Evolutionary conservation across 2,113 vertebrate genomes (phyloP).

Genomic region (Lampris incognitus): DNA sequence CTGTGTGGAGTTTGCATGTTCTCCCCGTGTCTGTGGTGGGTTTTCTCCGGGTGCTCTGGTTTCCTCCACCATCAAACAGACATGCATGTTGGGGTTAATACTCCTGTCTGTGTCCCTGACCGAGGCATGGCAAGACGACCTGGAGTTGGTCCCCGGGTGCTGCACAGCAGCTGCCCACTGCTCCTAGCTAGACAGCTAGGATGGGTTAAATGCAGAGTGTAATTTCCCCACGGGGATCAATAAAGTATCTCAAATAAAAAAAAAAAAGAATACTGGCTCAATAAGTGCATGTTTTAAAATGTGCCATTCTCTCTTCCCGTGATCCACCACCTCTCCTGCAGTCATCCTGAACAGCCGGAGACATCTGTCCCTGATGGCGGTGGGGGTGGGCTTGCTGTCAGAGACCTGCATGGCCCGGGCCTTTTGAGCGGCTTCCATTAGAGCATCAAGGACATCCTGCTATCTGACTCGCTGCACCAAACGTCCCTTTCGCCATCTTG

Average conservation of each 20-base stretch:
- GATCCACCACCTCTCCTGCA: conserved; percentile 64
- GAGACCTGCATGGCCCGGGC: conserved; percentile 84
- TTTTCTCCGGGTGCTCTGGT: too few species aligned
- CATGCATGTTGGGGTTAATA: too few species aligned
- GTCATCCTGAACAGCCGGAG: conserved; percentile 91
- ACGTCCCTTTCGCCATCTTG: background rate
- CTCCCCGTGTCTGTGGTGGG: too few species aligned
- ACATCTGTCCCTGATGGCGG: conserved; percentile 82
- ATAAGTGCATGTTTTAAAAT: background rate
- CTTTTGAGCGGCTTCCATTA: conserved; percentile 79
- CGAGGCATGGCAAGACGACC: too few species aligned
- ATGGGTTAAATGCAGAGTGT: too few species aligned
- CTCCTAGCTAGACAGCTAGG: too few species aligned
- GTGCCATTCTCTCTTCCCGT: background rate
- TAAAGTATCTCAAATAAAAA: background rate
- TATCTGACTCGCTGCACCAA: conserved; percentile 20
- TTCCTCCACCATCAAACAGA: too few species aligned
- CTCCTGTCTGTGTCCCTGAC: too few species aligned
- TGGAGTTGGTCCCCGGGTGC: too few species aligned
- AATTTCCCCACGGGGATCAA: too few species aligned
- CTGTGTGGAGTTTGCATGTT: too few species aligned
- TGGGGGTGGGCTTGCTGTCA: conserved; percentile 85
- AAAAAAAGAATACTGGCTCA: background rate
- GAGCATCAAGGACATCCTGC: conserved; percentile 63
- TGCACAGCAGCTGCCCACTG: too few species aligned